phyloP scores from a whole-genome alignment of 2,113 vertebrate species.

The Emydocephalus ijimae region DNA sequence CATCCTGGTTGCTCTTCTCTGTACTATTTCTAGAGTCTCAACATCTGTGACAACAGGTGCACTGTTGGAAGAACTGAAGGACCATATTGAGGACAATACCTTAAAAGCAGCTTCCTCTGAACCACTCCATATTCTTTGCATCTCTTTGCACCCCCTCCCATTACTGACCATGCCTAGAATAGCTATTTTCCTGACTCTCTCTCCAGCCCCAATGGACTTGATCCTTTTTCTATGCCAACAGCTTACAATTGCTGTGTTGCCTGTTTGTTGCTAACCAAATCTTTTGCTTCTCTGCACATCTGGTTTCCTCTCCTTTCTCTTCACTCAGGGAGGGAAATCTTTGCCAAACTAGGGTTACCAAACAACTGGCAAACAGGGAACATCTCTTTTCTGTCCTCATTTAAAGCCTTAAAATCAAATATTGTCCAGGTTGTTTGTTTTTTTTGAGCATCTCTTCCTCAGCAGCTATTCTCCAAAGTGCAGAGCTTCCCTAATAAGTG shows the following conservation, averaged over 20 bases:
- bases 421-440: background rate
- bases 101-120: background rate
- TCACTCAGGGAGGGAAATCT: background rate
- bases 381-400: background rate
- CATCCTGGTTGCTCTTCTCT: no score
- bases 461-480: background rate
- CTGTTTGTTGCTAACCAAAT: background rate
- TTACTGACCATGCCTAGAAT: background rate
- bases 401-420: background rate
- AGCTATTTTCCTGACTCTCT: background rate
- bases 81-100: background rate
- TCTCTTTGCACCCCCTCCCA: background rate
- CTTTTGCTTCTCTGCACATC: background rate
- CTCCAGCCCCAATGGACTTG: background rate
- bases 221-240: background rate
- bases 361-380: background rate
- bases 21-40: no score
- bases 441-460: background rate
- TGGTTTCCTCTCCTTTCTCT: background rate
- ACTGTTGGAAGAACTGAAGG: background rate
- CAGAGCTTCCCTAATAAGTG: background rate
- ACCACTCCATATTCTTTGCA: background rate
- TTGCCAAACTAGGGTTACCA: background rate
- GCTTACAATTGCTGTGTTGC: background rate
- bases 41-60: background rate